Evolutionary conservation across 2,797 vertebrate genomes (phyloP), one percentile per base, ranked within the genome.

Genomic region (Hafferia zeledoni): DNA sequence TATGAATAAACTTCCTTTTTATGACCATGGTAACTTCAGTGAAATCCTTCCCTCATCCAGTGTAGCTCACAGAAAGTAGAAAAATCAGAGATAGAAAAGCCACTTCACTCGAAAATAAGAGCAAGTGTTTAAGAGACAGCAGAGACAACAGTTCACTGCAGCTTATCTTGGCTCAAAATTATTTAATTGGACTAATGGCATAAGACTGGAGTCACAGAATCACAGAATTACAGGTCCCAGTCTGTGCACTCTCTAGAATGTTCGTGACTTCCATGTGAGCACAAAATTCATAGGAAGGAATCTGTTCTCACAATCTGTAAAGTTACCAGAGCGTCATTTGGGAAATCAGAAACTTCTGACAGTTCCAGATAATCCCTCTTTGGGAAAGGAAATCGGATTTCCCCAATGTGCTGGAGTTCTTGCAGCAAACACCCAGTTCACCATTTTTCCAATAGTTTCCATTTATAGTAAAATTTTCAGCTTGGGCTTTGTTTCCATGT

Each of bases 381-480:
- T 41, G 50, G 50, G 37, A 87, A 92, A 39, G 14, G 30, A 91
- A 95, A 86, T 17, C 0, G 0, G 22, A 89, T 70, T 92, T 87
- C 44, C 55, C 35, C 28, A 19, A 81, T 59, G 24, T 52, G 65
- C 22, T 67, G 57, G 25, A 72, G 27, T 35, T 91, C 61, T 95
- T 69, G 63, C 28, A 65, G 50, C 28, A 91, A 85, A 47, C 55
- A 89, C 33, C 24, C 75, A 93, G 37, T 12, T 89, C 53, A 65
- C 17, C 15, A 10, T 46, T 90, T 84, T 57, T 78, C 39, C 14
- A 1, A 27, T 2, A 68, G 37, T 83, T 95, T 89, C 91, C 72
- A 71, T 91, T 87, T 89, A 92, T 50, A 71, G 79, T 63, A 83
- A 75, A 80, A 78, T 61, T 75, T 75, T 83, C 43, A 87, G 31